Evolutionary conservation across 1,140 invertebrate genomes (phyloP), one percentile per base, ranked within the genome.

Genomic region (Hypothenemus hampei): DNA sequence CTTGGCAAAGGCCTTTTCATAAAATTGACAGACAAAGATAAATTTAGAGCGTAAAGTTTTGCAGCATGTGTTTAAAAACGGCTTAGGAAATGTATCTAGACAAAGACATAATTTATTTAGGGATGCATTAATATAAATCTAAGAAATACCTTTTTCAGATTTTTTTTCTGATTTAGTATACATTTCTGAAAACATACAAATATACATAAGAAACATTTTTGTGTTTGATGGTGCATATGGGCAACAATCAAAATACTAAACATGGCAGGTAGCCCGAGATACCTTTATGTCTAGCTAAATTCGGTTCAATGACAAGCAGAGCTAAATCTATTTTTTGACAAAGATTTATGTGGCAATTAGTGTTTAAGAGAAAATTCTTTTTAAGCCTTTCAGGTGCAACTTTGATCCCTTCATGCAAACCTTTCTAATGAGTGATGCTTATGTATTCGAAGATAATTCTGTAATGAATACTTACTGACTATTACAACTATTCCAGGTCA

Each of bases 1-100:
- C 11, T 16, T 15, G n/a, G 18, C 26, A 48, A 48, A 48, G 45
- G 21, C 8, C 45, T 35, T 35, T 48, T 48, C 45, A 48, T 20
- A 48, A 48, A 48, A 48, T 48, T 48, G 45, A 48, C 45, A 48
- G 45, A 35, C 31, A 18, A 35, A 48, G 45, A 48, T 48, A 48
- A 48, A 48, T 48, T 48, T 48, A 48, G 45, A 48, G 29, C 39
- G 22, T 41, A 20, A 21, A 11, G 10, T 45, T 45, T 5, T 16
- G 45, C 23, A 48, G 29, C 45, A 48, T 48, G 45, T 48, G 45
- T 48, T 48, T 6, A 7, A 48, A 26, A 20, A 19, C 45, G 19
- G 20, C 45, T 48, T 36, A 48, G 45, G 36, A 36, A 35, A 48
- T 48, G 45, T 48, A 48, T 48, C 45, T 13, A 48, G 45, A 31